Evolutionary conservation across 1,140 invertebrate species (phyloP), one percentile per base, ranked within the genome.

Genomic region (Aphaenogaster floridana): DNA sequence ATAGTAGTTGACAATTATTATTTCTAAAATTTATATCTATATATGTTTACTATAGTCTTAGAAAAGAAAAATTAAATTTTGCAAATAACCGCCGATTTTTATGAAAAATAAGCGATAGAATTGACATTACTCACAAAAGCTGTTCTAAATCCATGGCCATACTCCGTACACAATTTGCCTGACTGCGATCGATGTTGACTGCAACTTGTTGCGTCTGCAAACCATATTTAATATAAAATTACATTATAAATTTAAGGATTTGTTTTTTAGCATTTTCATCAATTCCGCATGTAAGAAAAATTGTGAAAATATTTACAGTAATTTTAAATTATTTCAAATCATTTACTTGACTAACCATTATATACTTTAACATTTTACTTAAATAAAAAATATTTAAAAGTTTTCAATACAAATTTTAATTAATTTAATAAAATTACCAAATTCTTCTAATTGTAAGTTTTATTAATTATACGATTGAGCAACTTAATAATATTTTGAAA

Each of bases 161-260:
- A 17, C 7, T 39, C 3, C 36, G 36, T 48, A 63, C 5, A 8
- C 42, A 11, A 1, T 45, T 77, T 77, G 50, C 9, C 11, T 54
- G 17, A 39, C 17, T 9, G 45, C 7, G 13, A 54, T 2, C 28
- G 6, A 36, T 74, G 15, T 57, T 54, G 17, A 21, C 6, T 21
- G n/a, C 34, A 34, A 59, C 9, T 74, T 54, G 17, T 39, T 57
- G 45, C 50, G n/a, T 15, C 1, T 42, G 9, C 17, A 57, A 76
- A 50, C 21, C 42, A 76, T 52, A 21, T 39, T 57, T 57, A 57
- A 76, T 0, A 54, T 72, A 52, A 64, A 54, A 71, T 71, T 69
- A 45, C n/a, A 57, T 42, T 57, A 15, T 13, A 4, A 36, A 57
- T 21, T 8, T 39, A n/a, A 52, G 36, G 4, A 72, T n/a, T 34